Percentiles rank a stretch among this genome's conserved stretches.
These are phyloP conservation scores for Lasioglossum figueresi DNA, from an alignment of 2,888 invertebrate species.

Conservation along the genomic window DNA sequence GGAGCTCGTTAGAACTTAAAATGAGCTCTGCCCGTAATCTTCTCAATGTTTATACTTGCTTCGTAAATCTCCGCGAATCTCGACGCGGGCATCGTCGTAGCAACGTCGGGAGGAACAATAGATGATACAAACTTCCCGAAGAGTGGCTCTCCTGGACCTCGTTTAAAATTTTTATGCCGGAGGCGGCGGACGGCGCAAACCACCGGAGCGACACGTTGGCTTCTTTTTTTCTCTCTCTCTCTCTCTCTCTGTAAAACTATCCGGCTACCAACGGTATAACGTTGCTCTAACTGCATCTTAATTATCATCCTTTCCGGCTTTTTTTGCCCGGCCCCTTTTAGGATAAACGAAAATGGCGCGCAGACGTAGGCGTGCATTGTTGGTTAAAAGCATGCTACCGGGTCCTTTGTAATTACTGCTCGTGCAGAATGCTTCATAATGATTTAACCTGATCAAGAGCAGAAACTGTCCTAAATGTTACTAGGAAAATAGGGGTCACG, in stretches of 20 bases:
- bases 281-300: constrained; percentile 36
- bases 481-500: neutral
- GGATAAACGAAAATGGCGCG: constrained; percentile 22
- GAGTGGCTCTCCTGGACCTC: constrained; percentile 52
- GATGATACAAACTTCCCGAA: constrained; percentile 78
- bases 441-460: neutral
- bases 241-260: constrained; percentile 16
- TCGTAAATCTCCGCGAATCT: constrained; percentile 81
- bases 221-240: neutral
- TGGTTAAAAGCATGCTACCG: neutral
- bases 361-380: constrained; percentile 6
- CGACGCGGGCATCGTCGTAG: constrained; percentile 62
- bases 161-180: constrained; percentile 53
- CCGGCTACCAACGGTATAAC: neutral
- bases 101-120: constrained; percentile 72
- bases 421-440: neutral
- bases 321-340: constrained; percentile 6
- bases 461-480: neutral
- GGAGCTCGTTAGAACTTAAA: constrained; percentile 84
- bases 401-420: constrained; percentile 3
- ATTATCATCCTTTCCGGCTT: constrained; percentile 25
- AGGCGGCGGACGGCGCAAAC: neutral
- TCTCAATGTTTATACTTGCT: constrained; percentile 83
- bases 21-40: constrained; percentile 83
- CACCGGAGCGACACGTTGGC: neutral